phyloP scores from a whole-genome alignment of 1,140 invertebrate genomes.

The Cotesia vestalis region DNA sequence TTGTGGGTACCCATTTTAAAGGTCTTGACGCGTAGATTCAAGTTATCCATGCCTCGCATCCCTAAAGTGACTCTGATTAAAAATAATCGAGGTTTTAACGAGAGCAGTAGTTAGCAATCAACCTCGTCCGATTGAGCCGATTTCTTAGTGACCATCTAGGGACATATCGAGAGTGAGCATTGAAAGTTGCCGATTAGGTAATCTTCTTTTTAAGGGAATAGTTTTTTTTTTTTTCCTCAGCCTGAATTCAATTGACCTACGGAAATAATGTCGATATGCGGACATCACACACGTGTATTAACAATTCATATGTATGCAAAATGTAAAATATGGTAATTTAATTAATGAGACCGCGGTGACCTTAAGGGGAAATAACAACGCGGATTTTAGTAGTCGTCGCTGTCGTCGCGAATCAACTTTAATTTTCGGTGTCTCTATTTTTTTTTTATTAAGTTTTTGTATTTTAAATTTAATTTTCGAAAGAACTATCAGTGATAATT shows the following conservation, averaged over 20 bases:
- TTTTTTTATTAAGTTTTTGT: neutral
- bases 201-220: no score
- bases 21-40: no score
- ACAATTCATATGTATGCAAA: constrained; percentile 62
- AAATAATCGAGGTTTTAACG: no score
- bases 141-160: no score
- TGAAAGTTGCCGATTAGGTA: no score
- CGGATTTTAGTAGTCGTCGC: constrained; percentile 11
- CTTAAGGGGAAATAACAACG: constrained; percentile 15
- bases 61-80: no score
- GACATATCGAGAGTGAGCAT: no score
- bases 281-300: constrained; percentile 30
- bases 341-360: constrained; percentile 43
- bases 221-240: neutral
- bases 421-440: neutral
- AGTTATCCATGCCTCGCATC: no score
- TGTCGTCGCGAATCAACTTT: neutral
- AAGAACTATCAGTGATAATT: neutral
- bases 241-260: constrained; percentile 42
- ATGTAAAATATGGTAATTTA: constrained; percentile 56
- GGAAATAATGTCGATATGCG: no score
- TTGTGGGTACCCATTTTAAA: no score
- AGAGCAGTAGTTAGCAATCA: no score
- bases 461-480: neutral
- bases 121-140: no score